Evolutionary conservation across 2,888 invertebrate species (phyloP), one percentile per base, ranked within the genome.

Genomic region (Capitulum mitella): DNA sequence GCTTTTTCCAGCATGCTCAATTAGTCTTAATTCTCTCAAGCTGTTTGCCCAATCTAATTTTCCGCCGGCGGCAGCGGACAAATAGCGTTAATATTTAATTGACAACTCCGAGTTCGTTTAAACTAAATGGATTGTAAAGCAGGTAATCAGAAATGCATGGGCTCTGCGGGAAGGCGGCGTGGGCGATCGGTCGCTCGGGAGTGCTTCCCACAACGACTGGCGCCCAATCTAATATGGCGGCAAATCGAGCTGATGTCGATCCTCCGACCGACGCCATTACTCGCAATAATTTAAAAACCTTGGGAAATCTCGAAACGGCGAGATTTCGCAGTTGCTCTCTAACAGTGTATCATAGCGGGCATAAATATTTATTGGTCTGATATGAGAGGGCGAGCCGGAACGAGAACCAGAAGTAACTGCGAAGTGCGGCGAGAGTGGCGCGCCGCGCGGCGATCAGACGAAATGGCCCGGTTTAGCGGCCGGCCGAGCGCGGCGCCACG

Each of bases 91-190:
- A 74, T 74, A 74, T 74, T 74, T 74, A 43, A 74, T 74, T 43
- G 74, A 74, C 74, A 74, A 26, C 74, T 37, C 26, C n/a, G 43
- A 29, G 74, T 43, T 74, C 74, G 74, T 43, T 74, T 74, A 74
- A 43, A 37, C 26, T 40, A 74, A 74, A 74, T 74, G 74, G n/a
- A 74, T 74, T 43, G 74, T 74, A 37, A 74, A 26, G 26, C 43
- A 74, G 74, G 40, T 74, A 74, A 74, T 74, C 74, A 74, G 74
- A 74, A 74, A 74, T 74, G 74, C 74, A 74, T 74, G 74, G n/a
- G 64, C 34, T 64, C 34, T 2, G 10, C 74, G 43, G 16, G 61
- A 19, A 2, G 3, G 3, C 26, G 26, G 26, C 70, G 37, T 19
- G 22, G 12, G 26, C 16, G 26, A 64, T 32, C 34, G 64, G 5